Base-by-base conservation (phyloP, 2,113 vertebrate genomes). In the Corythornis vintsioides region DNA sequence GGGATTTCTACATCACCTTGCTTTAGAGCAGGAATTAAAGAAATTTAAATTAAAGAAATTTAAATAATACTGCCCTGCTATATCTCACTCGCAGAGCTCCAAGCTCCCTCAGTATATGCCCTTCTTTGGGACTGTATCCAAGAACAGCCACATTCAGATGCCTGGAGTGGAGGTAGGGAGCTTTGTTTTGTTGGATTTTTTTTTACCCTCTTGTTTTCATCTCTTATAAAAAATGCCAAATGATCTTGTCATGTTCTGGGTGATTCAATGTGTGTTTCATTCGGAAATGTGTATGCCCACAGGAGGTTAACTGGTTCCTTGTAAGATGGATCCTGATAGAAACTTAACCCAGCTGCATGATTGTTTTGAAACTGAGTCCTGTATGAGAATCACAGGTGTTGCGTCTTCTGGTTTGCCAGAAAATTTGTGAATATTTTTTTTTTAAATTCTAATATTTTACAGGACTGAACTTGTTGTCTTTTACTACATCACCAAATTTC, bases 21-120 rank as follows among this genome's bases (percentile, higher is more conserved):
- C 45, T 94, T 93, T 78, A 88, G 94, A 96, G 86, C 48, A 71
- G 87, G 89, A 94, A 81, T 95, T 94, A 84, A 77, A 73, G 57
- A 89, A 71, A 87, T 80, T 66, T 86, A 96, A 94, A 94, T 93
- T 77, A 33, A 33, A 33, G 33, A 33, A 33, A 33, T 33, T 33
- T 33, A 33, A 33, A 78, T 87, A 59, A 89, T 91, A 91, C 52
- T 94, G 50, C 55, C 59, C 17, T 60, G 72, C 75, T 78, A 48
- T 24, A 66, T 79, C 66, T 93, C 80, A 5, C 75, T 93, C 2
- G 3, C 52, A 71, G 86, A 91, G 91, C 90, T 94, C 42, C 0
- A 35, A 89, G 86, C 79, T 96, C 90, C 89, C 83, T 93, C 3
- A 3, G 83, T 87, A 83, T 84, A 59, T 94, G 80, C 69, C 89